Evolutionary conservation across 2,797 vertebrate genomes (phyloP).

Genomic region (Chaenodraco wilsoni): DNA sequence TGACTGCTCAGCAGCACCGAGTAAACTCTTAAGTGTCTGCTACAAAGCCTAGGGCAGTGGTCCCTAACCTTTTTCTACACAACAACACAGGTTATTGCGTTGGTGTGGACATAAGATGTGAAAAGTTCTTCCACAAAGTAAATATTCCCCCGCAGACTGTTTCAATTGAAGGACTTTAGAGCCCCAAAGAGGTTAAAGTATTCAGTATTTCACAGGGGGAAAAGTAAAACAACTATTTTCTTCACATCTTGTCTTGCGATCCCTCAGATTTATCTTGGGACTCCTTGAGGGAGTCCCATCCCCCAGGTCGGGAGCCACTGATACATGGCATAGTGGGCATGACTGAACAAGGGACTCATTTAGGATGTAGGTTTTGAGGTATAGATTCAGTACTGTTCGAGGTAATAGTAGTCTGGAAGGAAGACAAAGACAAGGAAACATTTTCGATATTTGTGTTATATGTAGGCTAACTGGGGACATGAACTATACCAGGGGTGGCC

Average conservation of each 20-base stretch:
- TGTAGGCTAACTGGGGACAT: slow-evolving; percentile 12
- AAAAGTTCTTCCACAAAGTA: neutral
- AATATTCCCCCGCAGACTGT: neutral
- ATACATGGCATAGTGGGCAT: slow-evolving; percentile 8
- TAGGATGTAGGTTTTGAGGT: neutral
- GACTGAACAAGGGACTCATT: slow-evolving; percentile 8
- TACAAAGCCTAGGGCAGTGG: neutral
- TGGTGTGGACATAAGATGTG: neutral
- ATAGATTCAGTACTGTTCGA: slow-evolving; percentile 9
- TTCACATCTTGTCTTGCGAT: slow-evolving; percentile 6
- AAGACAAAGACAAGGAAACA: neutral
- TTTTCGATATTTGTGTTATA: slow-evolving; percentile 33
- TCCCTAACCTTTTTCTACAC: neutral
- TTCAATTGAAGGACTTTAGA: slow-evolving; percentile 5
- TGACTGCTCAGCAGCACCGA: neutral
- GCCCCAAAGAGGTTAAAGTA: neutral
- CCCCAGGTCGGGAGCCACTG: neutral
- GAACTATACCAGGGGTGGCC: neutral
- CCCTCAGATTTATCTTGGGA: slow-evolving; percentile 2
- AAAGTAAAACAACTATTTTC: neutral
- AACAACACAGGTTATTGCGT: neutral
- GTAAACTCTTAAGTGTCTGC: neutral
- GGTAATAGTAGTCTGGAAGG: slow-evolving; percentile 17
- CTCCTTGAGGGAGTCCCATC: neutral
- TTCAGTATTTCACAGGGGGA: neutral